phyloP scores from a whole-genome alignment of 1,140 invertebrate genomes.

The Ganaspis sp. region DNA sequence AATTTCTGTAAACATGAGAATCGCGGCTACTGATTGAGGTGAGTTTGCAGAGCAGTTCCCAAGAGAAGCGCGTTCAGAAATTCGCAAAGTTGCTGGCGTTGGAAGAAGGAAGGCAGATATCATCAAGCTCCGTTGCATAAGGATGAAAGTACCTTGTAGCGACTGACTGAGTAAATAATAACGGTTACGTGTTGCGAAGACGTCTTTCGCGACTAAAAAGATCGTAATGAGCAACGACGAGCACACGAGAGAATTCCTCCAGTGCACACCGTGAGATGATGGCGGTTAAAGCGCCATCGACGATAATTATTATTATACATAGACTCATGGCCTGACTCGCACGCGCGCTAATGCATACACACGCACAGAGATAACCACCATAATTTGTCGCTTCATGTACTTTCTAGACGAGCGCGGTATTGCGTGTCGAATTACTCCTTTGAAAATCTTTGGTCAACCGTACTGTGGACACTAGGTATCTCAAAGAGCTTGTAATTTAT shows the following conservation, averaged over 20 bases:
- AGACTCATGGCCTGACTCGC: constrained; percentile 27
- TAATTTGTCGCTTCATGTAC: constrained; percentile 19
- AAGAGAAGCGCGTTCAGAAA: background rate
- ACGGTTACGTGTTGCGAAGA: constrained; percentile 68
- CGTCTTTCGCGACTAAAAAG: constrained; percentile 53
- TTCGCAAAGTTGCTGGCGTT: constrained; percentile 53
- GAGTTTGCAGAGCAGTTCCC: background rate
- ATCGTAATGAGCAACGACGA: constrained; percentile 61
- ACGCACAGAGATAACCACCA: constrained; percentile 3
- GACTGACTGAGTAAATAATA: constrained; percentile 74
- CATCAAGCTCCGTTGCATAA: constrained; percentile 71
- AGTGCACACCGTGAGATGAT: constrained; percentile 54
- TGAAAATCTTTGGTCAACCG: constrained; percentile 27
- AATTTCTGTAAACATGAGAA: too few relatives aligned
- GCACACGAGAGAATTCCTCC: constrained; percentile 47
- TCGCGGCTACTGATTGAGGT: too few relatives aligned
- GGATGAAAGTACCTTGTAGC: constrained; percentile 72
- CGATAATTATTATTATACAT: constrained; percentile 54
- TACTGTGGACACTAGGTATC: constrained; percentile 17
- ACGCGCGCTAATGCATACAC: constrained; percentile 1
- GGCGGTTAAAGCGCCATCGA: constrained; percentile 56
- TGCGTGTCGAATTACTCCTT: constrained; percentile 38
- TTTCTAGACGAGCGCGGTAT: constrained; percentile 33
- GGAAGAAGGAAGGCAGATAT: constrained; percentile 63
- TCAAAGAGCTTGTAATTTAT: constrained; percentile 11